Evolutionary conservation across 2,888 invertebrate genomes (phyloP), one percentile per base, ranked within the genome.

Genomic region (Hemicrepidius hirtus): DNA sequence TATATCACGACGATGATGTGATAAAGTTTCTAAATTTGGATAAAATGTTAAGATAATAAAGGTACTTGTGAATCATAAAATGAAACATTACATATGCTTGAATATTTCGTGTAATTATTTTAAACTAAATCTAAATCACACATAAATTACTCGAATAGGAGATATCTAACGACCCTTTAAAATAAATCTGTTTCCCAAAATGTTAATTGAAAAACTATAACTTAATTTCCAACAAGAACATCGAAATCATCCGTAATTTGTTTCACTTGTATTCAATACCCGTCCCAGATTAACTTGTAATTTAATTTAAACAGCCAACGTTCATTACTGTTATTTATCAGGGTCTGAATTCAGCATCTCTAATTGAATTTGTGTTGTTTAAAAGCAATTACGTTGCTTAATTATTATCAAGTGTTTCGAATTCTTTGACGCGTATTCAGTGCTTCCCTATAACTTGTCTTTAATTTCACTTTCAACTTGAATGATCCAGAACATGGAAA

Each of bases 221-320:
- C 16, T 63, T 40, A 28, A 41, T 63, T 63, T 41, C 1, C 1
- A 35, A 20, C 32, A 20, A 41, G 21, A 49, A 37, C 6, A 49
- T 49, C 32, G 35, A 63, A 49, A 49, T 49, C 20, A 16, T n/a
- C 49, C 49, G 63, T 49, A 63, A 50, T 65, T 65, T 21, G 53
- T 65, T 53, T 49, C 63, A n/a, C 49, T 65, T 63, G 16, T 18
- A 65, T 65, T 53, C 50, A 65, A 50, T 65, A 65, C 64, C 49
- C 35, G 35, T 53, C 16, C 50, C 35, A 50, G 64, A 65, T 65
- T 65, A 65, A 65, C 64, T 65, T 65, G 64, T 65, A 65, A 65
- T 65, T 53, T 50, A 65, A 53, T 65, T 63, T 65, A 49, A 65
- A 65, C 64, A 65, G 64, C 37, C 50, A 24, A 35, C 50, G 49